phyloP scores from a whole-genome alignment of 1,140 invertebrate genomes.

The Phenacoccus solenopsis region DNA sequence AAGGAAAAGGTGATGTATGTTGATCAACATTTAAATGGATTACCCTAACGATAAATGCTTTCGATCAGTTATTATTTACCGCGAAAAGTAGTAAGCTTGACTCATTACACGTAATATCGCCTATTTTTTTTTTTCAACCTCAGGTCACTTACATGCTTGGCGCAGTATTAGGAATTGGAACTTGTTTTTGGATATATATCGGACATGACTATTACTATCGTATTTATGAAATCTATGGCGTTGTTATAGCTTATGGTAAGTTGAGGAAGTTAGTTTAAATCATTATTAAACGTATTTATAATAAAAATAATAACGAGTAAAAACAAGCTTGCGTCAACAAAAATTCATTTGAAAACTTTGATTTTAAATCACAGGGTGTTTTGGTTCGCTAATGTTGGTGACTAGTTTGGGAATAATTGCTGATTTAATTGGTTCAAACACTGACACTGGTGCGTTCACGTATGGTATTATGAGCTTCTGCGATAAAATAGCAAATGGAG shows the following conservation, averaged over 20 bases:
- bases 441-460: conserved; percentile 79
- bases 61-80: too few species aligned
- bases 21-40: too few species aligned
- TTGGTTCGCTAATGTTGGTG: conserved; percentile 72
- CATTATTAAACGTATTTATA: background rate
- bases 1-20: too few species aligned
- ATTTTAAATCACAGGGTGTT: conserved; percentile 43
- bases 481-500: conserved; percentile 81
- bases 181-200: background rate
- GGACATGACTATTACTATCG: background rate
- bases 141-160: background rate
- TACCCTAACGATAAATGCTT: too few species aligned
- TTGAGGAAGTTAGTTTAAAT: background rate
- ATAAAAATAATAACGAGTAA: background rate
- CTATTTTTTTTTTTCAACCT: too few species aligned
- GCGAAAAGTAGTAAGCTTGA: too few species aligned
- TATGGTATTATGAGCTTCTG: conserved; percentile 94
- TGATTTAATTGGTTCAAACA: conserved; percentile 76
- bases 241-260: background rate
- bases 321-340: background rate
- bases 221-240: background rate
- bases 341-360: background rate
- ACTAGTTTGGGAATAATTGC: conserved; percentile 79
- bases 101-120: too few species aligned
- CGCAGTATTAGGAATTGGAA: background rate